These are phyloP conservation scores for Athripsodes cinereus DNA, from an alignment of 2,888 invertebrate species.

Conservation along the genomic window DNA sequence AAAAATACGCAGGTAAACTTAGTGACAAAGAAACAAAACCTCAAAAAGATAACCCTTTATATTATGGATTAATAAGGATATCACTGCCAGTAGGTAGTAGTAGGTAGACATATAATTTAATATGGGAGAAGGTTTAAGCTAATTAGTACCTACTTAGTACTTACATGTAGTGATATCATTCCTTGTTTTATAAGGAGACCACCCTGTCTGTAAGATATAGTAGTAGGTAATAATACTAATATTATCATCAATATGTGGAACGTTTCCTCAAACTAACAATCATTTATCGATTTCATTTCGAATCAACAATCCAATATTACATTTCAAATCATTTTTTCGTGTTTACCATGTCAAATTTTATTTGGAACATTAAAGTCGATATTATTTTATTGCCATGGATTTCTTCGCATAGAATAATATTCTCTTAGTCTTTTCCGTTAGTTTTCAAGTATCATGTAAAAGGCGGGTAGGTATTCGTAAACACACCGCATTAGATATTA, in stretches of 20 bases:
- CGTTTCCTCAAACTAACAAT: background rate
- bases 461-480: too few species aligned
- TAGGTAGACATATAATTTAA: background rate
- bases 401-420: too few species aligned
- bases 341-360: background rate
- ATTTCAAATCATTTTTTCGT: background rate
- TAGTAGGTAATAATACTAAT: background rate
- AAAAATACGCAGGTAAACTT: too few species aligned
- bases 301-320: background rate
- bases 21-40: too few species aligned
- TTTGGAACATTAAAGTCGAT: background rate
- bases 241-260: background rate
- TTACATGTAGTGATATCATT: too few species aligned
- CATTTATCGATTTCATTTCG: constrained; percentile 1
- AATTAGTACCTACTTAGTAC: background rate
- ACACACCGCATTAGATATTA: too few species aligned
- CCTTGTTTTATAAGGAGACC: background rate
- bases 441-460: too few species aligned
- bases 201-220: too few species aligned
- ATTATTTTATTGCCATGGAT: background rate
- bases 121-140: background rate
- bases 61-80: too few species aligned
- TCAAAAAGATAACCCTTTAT: too few species aligned
- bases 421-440: too few species aligned
- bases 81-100: too few species aligned